Evolutionary conservation across 2,888 invertebrate genomes (phyloP), one percentile per base, ranked within the genome.

Genomic region (Sthenelais limicola): DNA sequence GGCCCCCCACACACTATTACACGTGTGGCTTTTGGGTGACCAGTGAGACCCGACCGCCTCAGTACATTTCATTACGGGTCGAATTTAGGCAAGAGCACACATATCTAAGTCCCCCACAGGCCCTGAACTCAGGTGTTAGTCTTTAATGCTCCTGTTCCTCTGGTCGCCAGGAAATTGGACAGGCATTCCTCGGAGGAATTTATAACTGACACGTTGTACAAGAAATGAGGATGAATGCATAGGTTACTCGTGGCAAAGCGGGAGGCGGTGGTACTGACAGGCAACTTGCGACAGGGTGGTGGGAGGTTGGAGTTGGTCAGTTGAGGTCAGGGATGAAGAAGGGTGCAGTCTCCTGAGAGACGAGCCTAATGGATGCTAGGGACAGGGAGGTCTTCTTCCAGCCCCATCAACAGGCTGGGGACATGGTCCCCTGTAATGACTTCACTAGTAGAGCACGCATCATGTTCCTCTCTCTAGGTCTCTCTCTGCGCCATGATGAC

Each of bases 71-170:
- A 62, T 62, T 62, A 62, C n/a, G 15, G 62, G n/a, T 26, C 38
- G 62, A 62, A 62, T 62, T 62, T 38, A 62, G 62, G 26, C 62
- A 26, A n/a, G 62, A 38, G 24, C 24, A 38, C 62, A 62, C 38
- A 38, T 35, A 38, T 35, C 62, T 9, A 1, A 26, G 21, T 26
- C 38, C 26, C 62, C 62, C 62, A n/a, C 21, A 5, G 26, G 35
- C 62, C 38, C 35, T 43, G 62, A 62, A 35, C 62, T 38, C 62
- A 62, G 62, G 62, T 62, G 62, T 62, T 62, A 38, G 38, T 62
- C 38, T 62, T 62, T 62, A 62, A 62, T 62, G 62, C 62, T 62
- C 18, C 38, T 38, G 62, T 26, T 15, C 9, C 62, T 1, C 24
- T 43, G 15, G 62, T 26, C 62, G 38, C 35, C 18, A 12, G 18